Evolutionary conservation across 2,113 vertebrate genomes (phyloP).

Genomic region (Platichthys flesus): DNA sequence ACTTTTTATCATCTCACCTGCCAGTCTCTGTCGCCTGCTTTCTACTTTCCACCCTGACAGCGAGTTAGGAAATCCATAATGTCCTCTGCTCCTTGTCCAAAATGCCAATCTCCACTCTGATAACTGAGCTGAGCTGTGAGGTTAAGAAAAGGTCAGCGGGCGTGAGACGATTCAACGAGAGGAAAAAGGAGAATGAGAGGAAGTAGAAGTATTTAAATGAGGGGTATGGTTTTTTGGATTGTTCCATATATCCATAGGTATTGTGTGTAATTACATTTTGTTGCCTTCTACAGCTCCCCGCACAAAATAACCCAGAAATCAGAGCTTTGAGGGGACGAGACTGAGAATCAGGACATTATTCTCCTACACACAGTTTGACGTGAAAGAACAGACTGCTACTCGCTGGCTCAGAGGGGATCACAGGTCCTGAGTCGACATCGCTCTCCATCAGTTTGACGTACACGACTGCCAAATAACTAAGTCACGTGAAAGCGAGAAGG

Average conservation of each 20-base stretch:
- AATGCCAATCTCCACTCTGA: conserved; percentile 23
- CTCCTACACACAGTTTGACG: background rate
- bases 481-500: background rate
- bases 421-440: no score
- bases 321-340: background rate
- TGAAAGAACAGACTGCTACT: no score
- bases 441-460: no score
- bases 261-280: background rate
- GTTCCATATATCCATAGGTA: no score
- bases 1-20: conserved; percentile 53
- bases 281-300: background rate
- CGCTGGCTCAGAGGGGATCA: no score
- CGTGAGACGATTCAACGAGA: background rate
- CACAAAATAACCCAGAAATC: background rate
- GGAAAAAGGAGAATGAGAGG: background rate
- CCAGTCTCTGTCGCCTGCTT: conserved; percentile 36
- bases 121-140: background rate
- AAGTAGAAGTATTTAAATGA: background rate
- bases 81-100: conserved; percentile 45
- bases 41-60: conserved; percentile 26
- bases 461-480: background rate
- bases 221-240: no score
- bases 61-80: conserved; percentile 48
- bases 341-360: background rate
- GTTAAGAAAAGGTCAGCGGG: background rate